Evolutionary conservation across 2,113 vertebrate species (phyloP).

Genomic region (Nibea coibor): DNA sequence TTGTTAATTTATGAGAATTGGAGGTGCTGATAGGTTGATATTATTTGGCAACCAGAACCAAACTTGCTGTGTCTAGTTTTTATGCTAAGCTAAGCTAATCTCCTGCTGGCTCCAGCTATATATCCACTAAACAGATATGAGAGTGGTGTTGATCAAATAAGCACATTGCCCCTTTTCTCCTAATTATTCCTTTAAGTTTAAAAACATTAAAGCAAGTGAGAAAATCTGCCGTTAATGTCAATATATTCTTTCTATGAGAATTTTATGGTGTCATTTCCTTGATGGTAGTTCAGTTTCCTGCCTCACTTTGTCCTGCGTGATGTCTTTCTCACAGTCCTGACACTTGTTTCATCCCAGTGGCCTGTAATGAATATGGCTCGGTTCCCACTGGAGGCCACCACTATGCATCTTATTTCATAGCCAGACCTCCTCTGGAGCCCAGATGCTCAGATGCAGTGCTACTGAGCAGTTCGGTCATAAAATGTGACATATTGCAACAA

Average conservation of each 20-base stretch:
- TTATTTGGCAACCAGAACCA: too few species aligned
- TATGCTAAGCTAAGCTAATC: background rate
- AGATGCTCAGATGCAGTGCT: slow-evolving; percentile 1
- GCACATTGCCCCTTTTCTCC: background rate
- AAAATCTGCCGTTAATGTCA: background rate
- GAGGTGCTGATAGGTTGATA: too few species aligned
- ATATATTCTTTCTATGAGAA: background rate
- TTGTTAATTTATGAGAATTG: too few species aligned
- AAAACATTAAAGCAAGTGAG: background rate
- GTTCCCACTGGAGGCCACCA: slow-evolving; percentile 19
- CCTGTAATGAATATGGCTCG: slow-evolving; percentile 33
- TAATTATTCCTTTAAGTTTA: background rate
- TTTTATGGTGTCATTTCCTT: background rate
- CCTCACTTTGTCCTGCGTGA: background rate
- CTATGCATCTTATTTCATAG: slow-evolving; percentile 25
- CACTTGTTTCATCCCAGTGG: slow-evolving; percentile 11
- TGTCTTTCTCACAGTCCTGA: slow-evolving; percentile 1
- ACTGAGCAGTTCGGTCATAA: slow-evolving; percentile 4
- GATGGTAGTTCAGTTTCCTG: background rate
- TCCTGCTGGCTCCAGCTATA: too few species aligned
- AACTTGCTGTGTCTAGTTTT: background rate
- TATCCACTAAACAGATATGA: background rate
- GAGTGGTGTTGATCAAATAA: background rate
- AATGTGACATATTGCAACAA: slow-evolving; percentile 13
- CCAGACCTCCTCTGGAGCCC: slow-evolving; percentile 9